phyloP scores from a whole-genome alignment of 2,797 vertebrate genomes.

The Merluccius polli region DNA sequence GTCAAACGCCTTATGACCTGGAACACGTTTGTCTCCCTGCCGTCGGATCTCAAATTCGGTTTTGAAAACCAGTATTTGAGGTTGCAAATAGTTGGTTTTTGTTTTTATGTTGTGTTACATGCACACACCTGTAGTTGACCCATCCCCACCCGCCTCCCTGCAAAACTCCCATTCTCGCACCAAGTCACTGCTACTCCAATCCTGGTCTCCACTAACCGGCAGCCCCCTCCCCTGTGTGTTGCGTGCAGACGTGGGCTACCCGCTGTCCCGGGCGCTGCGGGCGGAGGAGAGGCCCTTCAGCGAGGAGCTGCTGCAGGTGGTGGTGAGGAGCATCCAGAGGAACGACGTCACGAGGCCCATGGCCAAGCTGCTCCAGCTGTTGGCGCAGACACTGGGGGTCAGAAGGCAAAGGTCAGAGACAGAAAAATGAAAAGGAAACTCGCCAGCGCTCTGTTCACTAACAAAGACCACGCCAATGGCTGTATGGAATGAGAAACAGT shows the following conservation, averaged over 20 bases:
- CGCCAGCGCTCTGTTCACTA: too few relatives aligned
- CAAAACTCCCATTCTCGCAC: not conserved
- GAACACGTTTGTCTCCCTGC: slow-evolving; percentile 2
- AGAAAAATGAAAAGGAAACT: not conserved
- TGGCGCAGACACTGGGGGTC: slow-evolving; percentile 82
- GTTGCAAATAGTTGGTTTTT: slow-evolving; percentile 16
- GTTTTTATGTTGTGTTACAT: slow-evolving; percentile 25
- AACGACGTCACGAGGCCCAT: slow-evolving; percentile 92
- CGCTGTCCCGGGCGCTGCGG: slow-evolving; percentile 56
- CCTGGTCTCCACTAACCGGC: not conserved
- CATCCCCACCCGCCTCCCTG: not conserved
- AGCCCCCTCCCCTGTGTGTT: slow-evolving; percentile 6
- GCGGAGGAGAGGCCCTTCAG: slow-evolving; percentile 82
- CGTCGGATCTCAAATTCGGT: slow-evolving; percentile 35
- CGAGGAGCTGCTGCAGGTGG: slow-evolving; percentile 84
- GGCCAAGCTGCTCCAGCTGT: slow-evolving; percentile 87
- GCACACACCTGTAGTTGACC: not conserved
- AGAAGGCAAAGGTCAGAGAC: slow-evolving; percentile 83
- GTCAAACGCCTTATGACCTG: not conserved
- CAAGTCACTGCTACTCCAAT: not conserved
- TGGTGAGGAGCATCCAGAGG: slow-evolving; percentile 95
- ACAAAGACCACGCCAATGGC: too few relatives aligned
- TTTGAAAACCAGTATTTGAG: slow-evolving; percentile 1
- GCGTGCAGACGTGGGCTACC: slow-evolving; percentile 63
- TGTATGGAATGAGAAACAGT: too few relatives aligned